Base-by-base conservation (phyloP, 2,888 invertebrate species). In the Lagria hirta region DNA sequence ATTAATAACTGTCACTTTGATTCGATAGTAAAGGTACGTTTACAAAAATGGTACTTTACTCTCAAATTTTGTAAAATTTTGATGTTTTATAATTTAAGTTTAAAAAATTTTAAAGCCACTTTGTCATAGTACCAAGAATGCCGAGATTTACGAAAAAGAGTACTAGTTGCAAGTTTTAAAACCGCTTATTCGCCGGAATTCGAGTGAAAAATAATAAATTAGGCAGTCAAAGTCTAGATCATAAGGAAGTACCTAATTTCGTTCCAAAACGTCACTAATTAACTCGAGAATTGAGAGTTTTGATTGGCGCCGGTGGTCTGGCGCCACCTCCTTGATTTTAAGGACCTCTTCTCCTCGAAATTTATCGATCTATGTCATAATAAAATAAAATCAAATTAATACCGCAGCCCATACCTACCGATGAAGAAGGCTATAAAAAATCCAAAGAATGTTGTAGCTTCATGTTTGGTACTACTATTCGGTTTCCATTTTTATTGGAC, bases 361-460 rank as follows among this genome's bases (percentile, higher is more conserved):
- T 69, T 70, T 69, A 69, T 70, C 58, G 65, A 62, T 61, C 60
- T 57, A 59, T 63, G 68, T 68, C 67, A 65, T 63, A 69, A 67
- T 69, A 68, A 69, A 69, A 66, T 67, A 64, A 68, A 69, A 67
- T 67, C 67, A 66, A 70, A 70, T 70, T 70, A 70, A 69, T 69
- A 68, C 65, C 18, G 54, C 47, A 15, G 42, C 53, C 55, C 52
- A 55, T 58, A 60, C 50, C 51, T 48, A 52, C 50, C 55, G 56
- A 58, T 54, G 59, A 51, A 52, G 57, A 51, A 45, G 55, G 59
- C 52, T 54, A 61, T 64, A 64, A 68, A 65, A 66, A 63, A 65
- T 65, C 58, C 57, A 45, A 64, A 63, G 68, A 68, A 68, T 68
- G 69, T 56, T 52, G 65, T 61, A 52, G 57, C 61, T 58, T 58